A percentile compares a stretch with the other conserved stretches of the same genome.
Evolutionary conservation across 2,113 vertebrate species (phyloP).

Genomic region (Cygnus buccinator): DNA sequence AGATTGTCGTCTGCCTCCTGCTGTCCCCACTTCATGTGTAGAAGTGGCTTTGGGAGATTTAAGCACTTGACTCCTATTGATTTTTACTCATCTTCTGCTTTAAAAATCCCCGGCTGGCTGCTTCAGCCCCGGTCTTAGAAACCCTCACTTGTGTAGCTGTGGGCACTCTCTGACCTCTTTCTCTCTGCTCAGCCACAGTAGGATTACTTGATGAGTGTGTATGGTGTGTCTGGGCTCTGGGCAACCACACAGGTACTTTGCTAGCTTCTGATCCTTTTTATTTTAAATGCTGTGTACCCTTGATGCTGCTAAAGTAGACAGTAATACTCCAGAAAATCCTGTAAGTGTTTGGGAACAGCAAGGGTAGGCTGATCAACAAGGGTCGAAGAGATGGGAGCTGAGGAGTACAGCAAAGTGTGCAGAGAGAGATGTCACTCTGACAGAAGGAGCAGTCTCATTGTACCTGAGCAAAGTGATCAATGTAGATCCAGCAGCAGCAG

Average conservation of each 20-base stretch:
- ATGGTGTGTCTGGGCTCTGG: background rate
- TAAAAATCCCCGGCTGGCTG: background rate
- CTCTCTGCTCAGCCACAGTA: background rate
- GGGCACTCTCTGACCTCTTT: background rate
- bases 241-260: background rate
- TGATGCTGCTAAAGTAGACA: background rate
- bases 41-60: background rate
- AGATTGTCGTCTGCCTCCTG: background rate
- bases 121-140: background rate
- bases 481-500: fast-evolving
- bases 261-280: background rate
- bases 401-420: background rate
- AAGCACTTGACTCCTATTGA: background rate
- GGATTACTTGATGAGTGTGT: background rate
- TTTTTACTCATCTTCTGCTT: background rate
- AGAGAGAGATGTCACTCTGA: background rate
- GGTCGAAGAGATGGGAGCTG: background rate
- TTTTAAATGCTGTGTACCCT: background rate
- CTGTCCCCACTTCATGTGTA: background rate
- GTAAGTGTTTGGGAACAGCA: background rate
- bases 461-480: background rate
- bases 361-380: background rate
- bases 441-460: background rate
- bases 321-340: background rate
- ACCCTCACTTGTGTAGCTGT: background rate